Evolutionary conservation across 2,888 invertebrate species (phyloP).

Genomic region (Apodemia mormo): DNA sequence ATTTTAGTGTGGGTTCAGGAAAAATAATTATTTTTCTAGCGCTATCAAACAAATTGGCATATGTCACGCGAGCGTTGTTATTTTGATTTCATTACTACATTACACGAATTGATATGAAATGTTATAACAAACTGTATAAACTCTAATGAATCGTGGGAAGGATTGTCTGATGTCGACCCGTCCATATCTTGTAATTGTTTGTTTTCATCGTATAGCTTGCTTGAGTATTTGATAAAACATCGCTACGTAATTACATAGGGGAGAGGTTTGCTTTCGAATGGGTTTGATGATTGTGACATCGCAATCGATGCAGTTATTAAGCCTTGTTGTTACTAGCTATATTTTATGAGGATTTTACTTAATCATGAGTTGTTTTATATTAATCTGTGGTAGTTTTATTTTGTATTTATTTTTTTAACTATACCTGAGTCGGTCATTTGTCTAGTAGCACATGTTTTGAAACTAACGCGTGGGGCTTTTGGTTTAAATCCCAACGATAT

Average conservation of each 20-base stretch:
- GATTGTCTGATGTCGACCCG: conserved; percentile 44
- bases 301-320: not conserved
- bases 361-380: not conserved
- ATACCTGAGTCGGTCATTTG: too few species aligned
- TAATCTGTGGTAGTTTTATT: too few species aligned
- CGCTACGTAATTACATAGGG: conserved; percentile 20
- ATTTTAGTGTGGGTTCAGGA: conserved; percentile 19
- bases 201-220: conserved; percentile 41
- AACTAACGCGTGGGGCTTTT: too few species aligned
- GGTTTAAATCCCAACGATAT: too few species aligned
- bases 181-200: conserved; percentile 54
- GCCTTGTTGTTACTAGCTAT: not conserved
- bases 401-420: too few species aligned
- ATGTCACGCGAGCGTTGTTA: conserved; percentile 66
- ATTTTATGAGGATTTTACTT: not conserved
- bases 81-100: conserved; percentile 70
- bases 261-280: not conserved
- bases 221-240: conserved; percentile 13
- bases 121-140: conserved; percentile 61
- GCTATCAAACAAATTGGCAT: conserved; percentile 47
- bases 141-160: conserved; percentile 53
- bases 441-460: too few species aligned
- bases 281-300: conserved; percentile 9
- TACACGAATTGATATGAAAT: conserved; percentile 61
- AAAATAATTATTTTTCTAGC: conserved; percentile 28